Conservation (phyloP, 1,140 invertebrate species). For the Lepidurus apus region DNA sequence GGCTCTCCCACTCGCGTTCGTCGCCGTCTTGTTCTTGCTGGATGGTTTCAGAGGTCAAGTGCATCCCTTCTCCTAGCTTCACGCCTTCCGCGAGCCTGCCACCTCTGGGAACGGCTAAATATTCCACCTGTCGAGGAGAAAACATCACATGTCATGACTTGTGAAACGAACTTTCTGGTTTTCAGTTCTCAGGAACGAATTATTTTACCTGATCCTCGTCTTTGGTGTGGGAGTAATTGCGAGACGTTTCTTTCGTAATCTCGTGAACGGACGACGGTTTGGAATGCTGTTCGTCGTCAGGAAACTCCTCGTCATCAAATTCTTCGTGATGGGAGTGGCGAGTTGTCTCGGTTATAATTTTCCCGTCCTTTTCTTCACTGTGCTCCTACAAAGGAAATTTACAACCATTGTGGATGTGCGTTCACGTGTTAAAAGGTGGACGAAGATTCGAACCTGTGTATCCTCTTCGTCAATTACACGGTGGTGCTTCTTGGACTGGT, state of each 20-base stretch:
- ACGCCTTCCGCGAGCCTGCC: conserved; percentile 41
- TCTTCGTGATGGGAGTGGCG: conserved; percentile 67
- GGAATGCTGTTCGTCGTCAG: conserved; percentile 57
- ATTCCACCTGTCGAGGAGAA: conserved; percentile 40
- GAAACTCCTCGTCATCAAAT: conserved; percentile 59
- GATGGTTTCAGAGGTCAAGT: conserved; percentile 43
- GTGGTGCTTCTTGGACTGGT: conserved; percentile 65
- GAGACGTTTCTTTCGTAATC: conserved; percentile 50
- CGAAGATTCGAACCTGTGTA: conserved; percentile 48
- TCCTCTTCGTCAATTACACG: conserved; percentile 80
- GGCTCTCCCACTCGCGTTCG: conserved; percentile 63
- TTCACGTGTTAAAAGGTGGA: background rate
- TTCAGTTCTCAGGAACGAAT: background rate
- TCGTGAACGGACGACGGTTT: conserved; percentile 46
- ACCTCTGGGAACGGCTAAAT: conserved; percentile 42
- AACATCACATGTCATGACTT: background rate
- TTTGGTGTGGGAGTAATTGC: conserved; percentile 49
- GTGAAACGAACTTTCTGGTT: background rate
- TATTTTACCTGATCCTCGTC: conserved; percentile 42
- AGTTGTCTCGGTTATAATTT: conserved; percentile 68
- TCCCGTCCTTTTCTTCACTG: conserved; percentile 62
- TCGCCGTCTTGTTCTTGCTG: conserved; percentile 53
- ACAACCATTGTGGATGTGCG: background rate
- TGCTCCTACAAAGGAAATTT: conserved; percentile 28
- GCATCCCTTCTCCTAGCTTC: conserved; percentile 39